Base-by-base conservation (phyloP, 2,888 invertebrate species). In the Lepidocyrtinus sp. region DNA sequence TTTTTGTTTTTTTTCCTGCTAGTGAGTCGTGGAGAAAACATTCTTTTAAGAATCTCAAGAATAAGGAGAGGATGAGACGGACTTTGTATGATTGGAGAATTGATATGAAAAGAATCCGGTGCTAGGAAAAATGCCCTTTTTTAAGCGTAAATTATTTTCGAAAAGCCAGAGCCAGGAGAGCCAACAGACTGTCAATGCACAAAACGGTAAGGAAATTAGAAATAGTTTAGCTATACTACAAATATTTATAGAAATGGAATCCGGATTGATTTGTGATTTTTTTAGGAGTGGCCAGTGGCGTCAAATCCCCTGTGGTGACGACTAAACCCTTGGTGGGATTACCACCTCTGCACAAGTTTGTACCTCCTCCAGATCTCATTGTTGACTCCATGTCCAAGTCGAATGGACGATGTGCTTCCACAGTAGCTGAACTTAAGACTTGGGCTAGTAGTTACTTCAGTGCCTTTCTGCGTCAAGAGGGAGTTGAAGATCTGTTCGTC, bases 361-460 rank as follows among this genome's bases (percentile, higher is more conserved):
- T 83, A 65, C 76, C 84, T 70, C 85, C 85, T 45, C 78, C 82
- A 45, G 84, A 85, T 73, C 81, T 83, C 68, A 75, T 82, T 19
- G 78, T 73, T 62, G 82, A 82, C 67, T 81, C 77, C 45, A 74
- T 84, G 62, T 64, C 78, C 70, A 82, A 81, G 82, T 82, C 83
- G 50, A 75, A 81, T 65, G 67, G 84, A 82, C 78, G 83, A 81
- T 79, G 83, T 83, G 75, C 82, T 83, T 72, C 80, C 76, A 71
- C 84, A 17, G 62, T 84, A 63, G 75, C 73, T 64, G 81, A 84
- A 74, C 55, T 83, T 27, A 74, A 81, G 79, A 81, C 76, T 71
- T 85, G 86, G 86, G 86, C 82, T 24, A 82, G 77, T 71, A 83
- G 85, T 21, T 84, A 84, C 69, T 86, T 85, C 82, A 72, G 81